Percentiles rank a stretch among this genome's conserved stretches.
Conservation (phyloP, 2,888 invertebrate genomes). For the Cheilosia variabilis region DNA sequence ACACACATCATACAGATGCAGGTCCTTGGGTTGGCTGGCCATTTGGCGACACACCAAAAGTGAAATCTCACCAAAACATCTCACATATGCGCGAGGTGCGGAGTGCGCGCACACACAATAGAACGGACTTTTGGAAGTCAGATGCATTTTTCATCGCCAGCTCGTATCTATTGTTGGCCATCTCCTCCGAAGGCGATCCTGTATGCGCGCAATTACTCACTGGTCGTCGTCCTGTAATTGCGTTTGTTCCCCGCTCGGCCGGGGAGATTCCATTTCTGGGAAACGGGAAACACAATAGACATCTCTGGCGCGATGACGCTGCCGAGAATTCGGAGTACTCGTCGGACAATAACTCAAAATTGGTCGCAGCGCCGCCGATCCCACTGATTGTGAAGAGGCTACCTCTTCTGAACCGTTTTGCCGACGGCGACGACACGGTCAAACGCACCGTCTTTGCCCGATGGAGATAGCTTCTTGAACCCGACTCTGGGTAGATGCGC, state of each 20-base stretch:
- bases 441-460: constrained; percentile 59
- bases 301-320: constrained; percentile 44
- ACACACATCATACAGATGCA: neutral
- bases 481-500: constrained; percentile 8
- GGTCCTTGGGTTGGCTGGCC: neutral
- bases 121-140: constrained; percentile 43
- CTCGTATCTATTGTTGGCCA: constrained; percentile 61
- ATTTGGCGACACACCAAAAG: constrained; percentile 22
- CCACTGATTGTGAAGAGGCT: constrained; percentile 38
- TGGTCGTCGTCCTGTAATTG: constrained; percentile 62
- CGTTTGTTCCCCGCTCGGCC: neutral
- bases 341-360: constrained; percentile 71
- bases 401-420: constrained; percentile 31
- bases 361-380: constrained; percentile 56
- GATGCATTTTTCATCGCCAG: constrained; percentile 18
- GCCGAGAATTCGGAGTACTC: constrained; percentile 68
- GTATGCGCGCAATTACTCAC: constrained; percentile 62
- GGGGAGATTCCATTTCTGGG: constrained; percentile 55
- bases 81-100: constrained; percentile 5
- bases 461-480: constrained; percentile 72
- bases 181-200: constrained; percentile 43
- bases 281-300: constrained; percentile 68
- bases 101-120: constrained; percentile 38
- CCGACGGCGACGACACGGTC: constrained; percentile 54
- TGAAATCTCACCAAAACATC: constrained; percentile 37